Evolutionary conservation across 2,797 vertebrate species (phyloP).

Genomic region (Micropoecilia bifurca): DNA sequence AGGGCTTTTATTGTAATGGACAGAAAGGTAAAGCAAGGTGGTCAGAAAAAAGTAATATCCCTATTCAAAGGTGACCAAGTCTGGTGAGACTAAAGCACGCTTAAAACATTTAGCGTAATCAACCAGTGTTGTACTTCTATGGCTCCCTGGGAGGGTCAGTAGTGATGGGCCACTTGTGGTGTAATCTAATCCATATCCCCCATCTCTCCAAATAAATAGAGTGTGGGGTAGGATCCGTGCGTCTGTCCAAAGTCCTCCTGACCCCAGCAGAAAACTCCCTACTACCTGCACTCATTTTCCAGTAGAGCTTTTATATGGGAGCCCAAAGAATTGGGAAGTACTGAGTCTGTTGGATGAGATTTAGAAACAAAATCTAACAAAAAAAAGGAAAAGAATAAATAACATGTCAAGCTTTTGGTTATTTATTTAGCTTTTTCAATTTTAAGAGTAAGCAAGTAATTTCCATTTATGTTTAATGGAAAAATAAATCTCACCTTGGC

Average conservation of each 20-base stretch:
- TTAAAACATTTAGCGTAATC: constrained; percentile 69
- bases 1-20: constrained; percentile 76
- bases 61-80: constrained; percentile 68
- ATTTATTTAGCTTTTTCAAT: background rate
- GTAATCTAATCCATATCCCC: constrained; percentile 10
- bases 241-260: constrained; percentile 84
- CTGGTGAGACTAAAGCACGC: constrained; percentile 51
- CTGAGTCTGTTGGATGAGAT: constrained; percentile 64
- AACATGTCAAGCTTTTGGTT: background rate
- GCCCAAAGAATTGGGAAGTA: constrained; percentile 82
- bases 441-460: background rate
- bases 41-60: constrained; percentile 61
- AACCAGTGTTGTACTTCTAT: constrained; percentile 46
- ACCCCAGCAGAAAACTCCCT: constrained; percentile 97
- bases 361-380: constrained; percentile 2
- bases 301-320: constrained; percentile 90
- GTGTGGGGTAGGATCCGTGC: constrained; percentile 83
- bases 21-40: constrained; percentile 67
- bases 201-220: constrained; percentile 11
- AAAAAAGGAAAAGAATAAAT: background rate
- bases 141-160: constrained; percentile 32
- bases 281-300: constrained; percentile 90
- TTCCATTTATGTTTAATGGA: background rate
- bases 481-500: background rate
- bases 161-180: constrained; percentile 26